A percentile compares a stretch with the other conserved stretches of the same genome.
Conservation (phyloP, 2,888 invertebrate genomes). For the Agriotes lineatus region DNA sequence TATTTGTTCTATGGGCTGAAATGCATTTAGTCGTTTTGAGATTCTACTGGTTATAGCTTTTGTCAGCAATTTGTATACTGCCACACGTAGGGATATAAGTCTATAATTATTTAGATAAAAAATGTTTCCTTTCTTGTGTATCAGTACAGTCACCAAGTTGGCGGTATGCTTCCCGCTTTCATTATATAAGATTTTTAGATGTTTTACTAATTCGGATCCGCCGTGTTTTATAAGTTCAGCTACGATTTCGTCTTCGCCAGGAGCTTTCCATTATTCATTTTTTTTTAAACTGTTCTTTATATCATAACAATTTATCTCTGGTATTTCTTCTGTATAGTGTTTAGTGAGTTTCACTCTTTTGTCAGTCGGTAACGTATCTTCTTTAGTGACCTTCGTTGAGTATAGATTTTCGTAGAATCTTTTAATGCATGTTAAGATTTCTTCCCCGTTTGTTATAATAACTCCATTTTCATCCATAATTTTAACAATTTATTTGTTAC, state of each 20-base stretch:
- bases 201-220: not conserved
- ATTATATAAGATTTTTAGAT: not conserved
- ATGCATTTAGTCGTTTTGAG: not conserved
- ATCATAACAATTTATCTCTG: not conserved
- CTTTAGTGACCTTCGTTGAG: not conserved
- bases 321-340: too few species aligned
- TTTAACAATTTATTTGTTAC: not conserved
- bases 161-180: not conserved
- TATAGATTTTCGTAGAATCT: too few species aligned
- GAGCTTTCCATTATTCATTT: not conserved
- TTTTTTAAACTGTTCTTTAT: not conserved
- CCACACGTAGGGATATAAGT: not conserved
- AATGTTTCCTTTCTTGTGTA: constrained; percentile 2
- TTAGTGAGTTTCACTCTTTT: not conserved
- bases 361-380: not conserved
- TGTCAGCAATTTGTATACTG: too few species aligned
- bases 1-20: not conserved
- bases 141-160: not conserved
- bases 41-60: not conserved
- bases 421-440: not conserved
- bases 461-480: too few species aligned
- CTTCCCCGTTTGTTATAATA: too few species aligned
- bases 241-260: not conserved
- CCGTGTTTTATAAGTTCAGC: not conserved
- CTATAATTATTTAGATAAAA: not conserved